Evolutionary conservation across 2,888 invertebrate species (phyloP).

Genomic region (Dorcus hopei): DNA sequence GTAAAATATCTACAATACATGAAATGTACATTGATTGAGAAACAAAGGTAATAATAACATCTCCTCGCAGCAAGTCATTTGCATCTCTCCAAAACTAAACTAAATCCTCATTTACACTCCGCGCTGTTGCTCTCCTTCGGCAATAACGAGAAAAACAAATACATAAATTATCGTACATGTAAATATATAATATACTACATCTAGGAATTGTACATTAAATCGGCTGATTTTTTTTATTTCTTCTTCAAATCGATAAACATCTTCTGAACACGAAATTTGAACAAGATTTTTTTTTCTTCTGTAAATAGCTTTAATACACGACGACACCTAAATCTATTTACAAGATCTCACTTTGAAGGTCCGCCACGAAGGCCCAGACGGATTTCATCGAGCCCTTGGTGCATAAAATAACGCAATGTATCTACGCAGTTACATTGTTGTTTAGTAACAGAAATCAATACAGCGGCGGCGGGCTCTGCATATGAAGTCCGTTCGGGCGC

Average conservation of each 20-base stretch:
- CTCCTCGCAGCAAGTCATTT: slow-evolving; percentile 36
- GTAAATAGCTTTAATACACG: slow-evolving; percentile 9
- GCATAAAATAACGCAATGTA: not conserved
- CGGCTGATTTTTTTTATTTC: not conserved
- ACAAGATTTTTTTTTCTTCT: slow-evolving; percentile 6
- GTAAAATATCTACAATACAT: slow-evolving; percentile 38
- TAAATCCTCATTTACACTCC: too few relatives aligned
- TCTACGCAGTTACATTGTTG: not conserved
- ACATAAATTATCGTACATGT: too few relatives aligned
- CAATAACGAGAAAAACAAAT: too few relatives aligned
- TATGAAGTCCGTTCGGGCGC: too few relatives aligned
- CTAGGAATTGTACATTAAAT: slow-evolving; percentile 8
- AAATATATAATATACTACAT: not conserved
- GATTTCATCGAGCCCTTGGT: not conserved
- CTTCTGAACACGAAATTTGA: slow-evolving; percentile 15
- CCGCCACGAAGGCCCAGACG: not conserved
- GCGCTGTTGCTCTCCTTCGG: too few relatives aligned
- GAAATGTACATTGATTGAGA: slow-evolving; percentile 41
- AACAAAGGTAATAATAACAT: slow-evolving; percentile 22
- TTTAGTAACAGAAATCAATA: not conserved
- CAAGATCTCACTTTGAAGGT: slow-evolving; percentile 13
- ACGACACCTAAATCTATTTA: slow-evolving; percentile 10
- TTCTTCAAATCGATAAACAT: not conserved
- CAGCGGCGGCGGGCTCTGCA: not conserved
- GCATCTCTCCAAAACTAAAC: slow-evolving; percentile 15